A percentile compares a stretch with the other conserved stretches of the same genome.
phyloP scores from a whole-genome alignment of 64 coral and sea anemone genomes.

The Stichodactyla helianthus region DNA sequence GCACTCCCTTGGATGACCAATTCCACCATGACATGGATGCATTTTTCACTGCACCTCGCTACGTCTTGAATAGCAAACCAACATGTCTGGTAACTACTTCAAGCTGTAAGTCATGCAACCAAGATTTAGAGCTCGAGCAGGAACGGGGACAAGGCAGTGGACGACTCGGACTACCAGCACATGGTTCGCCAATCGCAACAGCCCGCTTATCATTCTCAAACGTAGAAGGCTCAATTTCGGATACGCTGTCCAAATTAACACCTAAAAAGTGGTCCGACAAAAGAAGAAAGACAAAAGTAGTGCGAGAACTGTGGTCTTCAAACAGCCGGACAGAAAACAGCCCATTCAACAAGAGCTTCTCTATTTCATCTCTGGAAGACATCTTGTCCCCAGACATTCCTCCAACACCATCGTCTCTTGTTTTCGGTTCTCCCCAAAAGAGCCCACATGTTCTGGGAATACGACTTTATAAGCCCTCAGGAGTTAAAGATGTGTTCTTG shows the following conservation, averaged over 20 bases:
- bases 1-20: not conserved
- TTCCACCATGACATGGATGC: not conserved
- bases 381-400: not conserved
- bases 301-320: not conserved
- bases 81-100: not conserved
- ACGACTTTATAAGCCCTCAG: constrained; percentile 16
- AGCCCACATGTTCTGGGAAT: not conserved
- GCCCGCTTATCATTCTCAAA: not conserved
- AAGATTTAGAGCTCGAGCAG: not conserved
- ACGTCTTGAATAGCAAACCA: not conserved
- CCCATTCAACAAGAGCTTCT: constrained; percentile 3
- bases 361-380: constrained; percentile 21
- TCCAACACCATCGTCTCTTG: not conserved
- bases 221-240: not conserved
- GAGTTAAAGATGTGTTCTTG: constrained; percentile 1
- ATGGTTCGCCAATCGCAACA: not conserved
- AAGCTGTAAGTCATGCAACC: not conserved
- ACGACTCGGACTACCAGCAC: not conserved
- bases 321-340: not conserved
- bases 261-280: not conserved
- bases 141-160: not conserved
- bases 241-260: not conserved
- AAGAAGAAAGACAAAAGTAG: not conserved
- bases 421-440: not conserved
- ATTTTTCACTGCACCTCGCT: not conserved